These are phyloP conservation scores for Pelmatolapia mariae DNA, from an alignment of 2,113 vertebrate genomes.

Conservation along the genomic window DNA sequence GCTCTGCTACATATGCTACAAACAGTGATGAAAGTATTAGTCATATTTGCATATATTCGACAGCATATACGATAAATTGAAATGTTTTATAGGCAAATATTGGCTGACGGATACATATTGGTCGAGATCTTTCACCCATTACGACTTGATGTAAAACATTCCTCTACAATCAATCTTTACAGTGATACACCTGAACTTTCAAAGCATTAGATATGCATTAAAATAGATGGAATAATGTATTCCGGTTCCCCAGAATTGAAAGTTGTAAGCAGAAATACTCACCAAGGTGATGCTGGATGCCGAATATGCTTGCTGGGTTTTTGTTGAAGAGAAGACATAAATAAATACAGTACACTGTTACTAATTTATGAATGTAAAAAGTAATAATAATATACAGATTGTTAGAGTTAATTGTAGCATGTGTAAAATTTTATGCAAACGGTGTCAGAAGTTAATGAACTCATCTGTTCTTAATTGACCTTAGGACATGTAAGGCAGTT, in stretches of 20 bases:
- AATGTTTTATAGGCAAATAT: not conserved
- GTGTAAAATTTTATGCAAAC: not conserved
- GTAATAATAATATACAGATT: not conserved
- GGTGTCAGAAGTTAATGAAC: not conserved
- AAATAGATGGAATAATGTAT: slow-evolving; percentile 9
- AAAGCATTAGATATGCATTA: slow-evolving; percentile 12
- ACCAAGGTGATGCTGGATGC: not conserved
- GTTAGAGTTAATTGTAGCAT: not conserved
- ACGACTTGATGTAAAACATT: not conserved
- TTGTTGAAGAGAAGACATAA: not conserved
- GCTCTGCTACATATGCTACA: not conserved
- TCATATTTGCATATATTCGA: not conserved
- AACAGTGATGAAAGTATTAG: not conserved
- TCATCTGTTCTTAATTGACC: not conserved
- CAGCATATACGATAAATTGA: not conserved
- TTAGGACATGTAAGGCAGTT: not conserved
- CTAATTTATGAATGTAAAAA: not conserved
- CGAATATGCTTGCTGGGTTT: not conserved
- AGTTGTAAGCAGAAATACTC: not conserved
- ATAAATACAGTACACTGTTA: not conserved
- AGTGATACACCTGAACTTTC: not conserved
- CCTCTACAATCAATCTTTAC: not conserved
- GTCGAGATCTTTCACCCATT: not conserved
- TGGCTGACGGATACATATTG: not conserved
- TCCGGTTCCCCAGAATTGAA: not conserved